Conservation (phyloP, 2,797 vertebrate species). For the Pangasius larnaudii region DNA sequence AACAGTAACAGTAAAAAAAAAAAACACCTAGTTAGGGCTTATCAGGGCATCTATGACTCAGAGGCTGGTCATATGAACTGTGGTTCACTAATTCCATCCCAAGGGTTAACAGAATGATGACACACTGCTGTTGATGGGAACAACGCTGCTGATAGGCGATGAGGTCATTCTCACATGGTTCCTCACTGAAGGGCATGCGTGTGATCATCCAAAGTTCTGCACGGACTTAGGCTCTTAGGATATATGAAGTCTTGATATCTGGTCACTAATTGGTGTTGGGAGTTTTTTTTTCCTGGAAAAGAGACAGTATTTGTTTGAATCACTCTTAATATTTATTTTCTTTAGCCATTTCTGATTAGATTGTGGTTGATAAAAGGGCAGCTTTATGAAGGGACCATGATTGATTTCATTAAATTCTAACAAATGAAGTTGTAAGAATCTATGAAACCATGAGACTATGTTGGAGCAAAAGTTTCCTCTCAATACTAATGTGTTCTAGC, state of each 20-base stretch:
- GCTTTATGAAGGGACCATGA: not conserved
- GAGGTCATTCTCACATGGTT: conserved; percentile 57
- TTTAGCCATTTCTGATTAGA: no score
- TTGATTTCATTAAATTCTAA: not conserved
- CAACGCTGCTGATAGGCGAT: conserved; percentile 32
- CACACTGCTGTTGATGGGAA: conserved; percentile 48
- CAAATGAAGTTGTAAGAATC: not conserved
- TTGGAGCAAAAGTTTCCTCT: not conserved
- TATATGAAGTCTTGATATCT: not conserved
- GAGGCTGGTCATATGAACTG: conserved; percentile 38
- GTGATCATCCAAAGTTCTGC: conserved; percentile 31
- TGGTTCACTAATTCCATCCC: conserved; percentile 32
- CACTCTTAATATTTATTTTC: not conserved
- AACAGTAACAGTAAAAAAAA: conserved; percentile 33
- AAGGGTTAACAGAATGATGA: conserved; percentile 51
- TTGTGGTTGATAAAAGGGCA: not conserved
- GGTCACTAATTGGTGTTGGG: not conserved
- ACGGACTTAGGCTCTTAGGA: not conserved
- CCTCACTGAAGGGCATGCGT: conserved; percentile 39
- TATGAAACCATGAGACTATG: not conserved
- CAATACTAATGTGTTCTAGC: not conserved
- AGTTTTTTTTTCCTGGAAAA: not conserved
- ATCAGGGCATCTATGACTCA: conserved; percentile 42
- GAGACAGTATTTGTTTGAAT: not conserved
- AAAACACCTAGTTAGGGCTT: conserved; percentile 25